Percentiles rank a stretch among this genome's conserved stretches.
Evolutionary conservation across 2,888 invertebrate species (phyloP).

Genomic region (Xestia xanthographa): DNA sequence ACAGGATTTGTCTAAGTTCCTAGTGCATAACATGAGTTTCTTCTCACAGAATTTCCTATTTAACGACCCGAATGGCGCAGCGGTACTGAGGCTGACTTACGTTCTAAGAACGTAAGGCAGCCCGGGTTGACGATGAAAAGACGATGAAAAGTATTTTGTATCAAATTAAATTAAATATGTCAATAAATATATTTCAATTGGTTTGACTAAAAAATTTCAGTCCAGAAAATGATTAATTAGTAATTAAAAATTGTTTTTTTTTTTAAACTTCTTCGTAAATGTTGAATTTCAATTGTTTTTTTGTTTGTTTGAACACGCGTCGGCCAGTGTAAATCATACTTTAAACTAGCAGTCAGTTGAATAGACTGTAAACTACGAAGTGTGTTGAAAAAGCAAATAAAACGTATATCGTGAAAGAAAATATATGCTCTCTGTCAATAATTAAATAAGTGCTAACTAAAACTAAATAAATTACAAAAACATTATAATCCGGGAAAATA

Average conservation of each 20-base stretch:
- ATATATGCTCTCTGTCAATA: conserved; percentile 18
- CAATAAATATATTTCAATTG: too few species aligned
- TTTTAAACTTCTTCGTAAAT: background rate
- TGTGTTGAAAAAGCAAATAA: conserved; percentile 6
- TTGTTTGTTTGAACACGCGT: too few species aligned
- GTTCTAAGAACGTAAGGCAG: too few species aligned
- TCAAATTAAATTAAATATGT: too few species aligned
- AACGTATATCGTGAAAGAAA: conserved; percentile 7
- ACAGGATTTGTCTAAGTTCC: background rate
- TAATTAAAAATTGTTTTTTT: too few species aligned
- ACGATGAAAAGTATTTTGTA: too few species aligned
- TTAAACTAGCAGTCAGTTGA: background rate
- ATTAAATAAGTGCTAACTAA: conserved; percentile 23
- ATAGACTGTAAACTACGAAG: background rate
- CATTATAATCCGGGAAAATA: conserved; percentile 14
- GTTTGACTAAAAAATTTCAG: too few species aligned
- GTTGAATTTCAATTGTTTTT: too few species aligned
- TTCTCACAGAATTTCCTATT: background rate
- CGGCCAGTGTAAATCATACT: background rate
- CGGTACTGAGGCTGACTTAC: too few species aligned
- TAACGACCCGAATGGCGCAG: too few species aligned
- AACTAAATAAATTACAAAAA: conserved; percentile 8
- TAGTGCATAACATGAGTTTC: background rate
- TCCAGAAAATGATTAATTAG: too few species aligned
- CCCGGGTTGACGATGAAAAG: too few species aligned